phyloP scores from a whole-genome alignment of 2,888 invertebrate species.

The Caenorhabditis japonica region DNA sequence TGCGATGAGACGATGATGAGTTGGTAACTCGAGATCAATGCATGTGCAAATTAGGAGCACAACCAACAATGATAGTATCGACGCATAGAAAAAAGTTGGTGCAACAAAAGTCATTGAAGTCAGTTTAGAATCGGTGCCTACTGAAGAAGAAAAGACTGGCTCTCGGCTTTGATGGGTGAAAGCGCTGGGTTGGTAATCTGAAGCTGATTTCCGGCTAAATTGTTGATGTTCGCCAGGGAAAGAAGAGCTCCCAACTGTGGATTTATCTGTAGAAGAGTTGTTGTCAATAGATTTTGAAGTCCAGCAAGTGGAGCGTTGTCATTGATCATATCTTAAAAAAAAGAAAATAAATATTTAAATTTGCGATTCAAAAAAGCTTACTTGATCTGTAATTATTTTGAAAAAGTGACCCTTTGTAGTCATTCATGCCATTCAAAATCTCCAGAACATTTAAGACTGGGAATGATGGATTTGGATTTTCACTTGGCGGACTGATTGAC shows the following conservation, averaged over 20 bases:
- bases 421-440: constrained; percentile 29
- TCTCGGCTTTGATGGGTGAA: constrained; percentile 58
- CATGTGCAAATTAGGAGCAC: constrained; percentile 53
- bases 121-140: constrained; percentile 49
- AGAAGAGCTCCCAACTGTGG: constrained; percentile 50
- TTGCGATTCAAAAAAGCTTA: too few species aligned
- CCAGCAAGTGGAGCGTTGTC: constrained; percentile 17
- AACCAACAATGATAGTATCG: constrained; percentile 52
- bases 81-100: constrained; percentile 47
- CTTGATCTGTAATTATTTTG: constrained; percentile 34
- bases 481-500: constrained; percentile 56
- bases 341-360: neutral
- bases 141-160: constrained; percentile 53
- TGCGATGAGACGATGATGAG: constrained; percentile 44
- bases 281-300: constrained; percentile 36
- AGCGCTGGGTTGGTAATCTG: constrained; percentile 48
- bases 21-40: constrained; percentile 54
- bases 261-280: constrained; percentile 33
- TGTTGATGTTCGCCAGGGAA: constrained; percentile 29
- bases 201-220: constrained; percentile 31
- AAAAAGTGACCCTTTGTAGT: constrained; percentile 53
- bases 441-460: constrained; percentile 42
- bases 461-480: constrained; percentile 59
- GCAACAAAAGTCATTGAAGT: constrained; percentile 6
- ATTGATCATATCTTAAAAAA: constrained; percentile 41